These are phyloP conservation scores for Epinotia nisella DNA, from an alignment of 2,888 invertebrate species.

Conservation along the genomic window DNA sequence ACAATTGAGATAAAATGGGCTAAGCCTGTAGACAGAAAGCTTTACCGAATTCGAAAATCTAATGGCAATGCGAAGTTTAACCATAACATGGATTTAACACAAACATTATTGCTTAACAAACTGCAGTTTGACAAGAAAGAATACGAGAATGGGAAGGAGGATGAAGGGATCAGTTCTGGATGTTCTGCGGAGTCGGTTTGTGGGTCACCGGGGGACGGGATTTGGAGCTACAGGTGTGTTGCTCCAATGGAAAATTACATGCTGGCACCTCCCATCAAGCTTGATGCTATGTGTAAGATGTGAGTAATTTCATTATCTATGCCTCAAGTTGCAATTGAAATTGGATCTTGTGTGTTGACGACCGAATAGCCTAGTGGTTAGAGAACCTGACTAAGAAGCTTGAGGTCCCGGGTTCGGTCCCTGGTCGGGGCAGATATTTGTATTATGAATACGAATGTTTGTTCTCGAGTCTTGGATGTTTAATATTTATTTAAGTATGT, in stretches of 20 bases:
- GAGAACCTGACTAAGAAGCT: no score
- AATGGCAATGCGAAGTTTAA: slow-evolving; percentile 81
- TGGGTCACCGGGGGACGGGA: slow-evolving; percentile 62
- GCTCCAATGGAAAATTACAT: slow-evolving; percentile 56
- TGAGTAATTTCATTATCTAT: slow-evolving; percentile 46
- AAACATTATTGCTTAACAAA: slow-evolving; percentile 76
- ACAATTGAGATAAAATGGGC: slow-evolving; percentile 84
- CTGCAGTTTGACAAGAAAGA: slow-evolving; percentile 74
- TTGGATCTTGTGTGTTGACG: background rate
- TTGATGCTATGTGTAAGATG: slow-evolving; percentile 77
- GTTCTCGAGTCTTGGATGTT: no score
- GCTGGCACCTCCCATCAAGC: slow-evolving; percentile 71
- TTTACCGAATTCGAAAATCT: slow-evolving; percentile 75
- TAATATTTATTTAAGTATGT: no score
- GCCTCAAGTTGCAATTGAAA: background rate
- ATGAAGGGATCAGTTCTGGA: slow-evolving; percentile 73
- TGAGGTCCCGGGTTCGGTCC: no score
- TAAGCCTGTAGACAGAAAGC: slow-evolving; percentile 81
- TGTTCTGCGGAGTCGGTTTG: slow-evolving; percentile 67
- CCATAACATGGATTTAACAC: slow-evolving; percentile 68
- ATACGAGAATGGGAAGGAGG: slow-evolving; percentile 70
- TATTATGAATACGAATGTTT: no score
- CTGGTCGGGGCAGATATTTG: no score
- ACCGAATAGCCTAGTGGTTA: no score
- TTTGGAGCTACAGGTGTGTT: slow-evolving; percentile 45